Base-by-base conservation (phyloP, 2,888 invertebrate genomes). In the Quadriops clusia region DNA sequence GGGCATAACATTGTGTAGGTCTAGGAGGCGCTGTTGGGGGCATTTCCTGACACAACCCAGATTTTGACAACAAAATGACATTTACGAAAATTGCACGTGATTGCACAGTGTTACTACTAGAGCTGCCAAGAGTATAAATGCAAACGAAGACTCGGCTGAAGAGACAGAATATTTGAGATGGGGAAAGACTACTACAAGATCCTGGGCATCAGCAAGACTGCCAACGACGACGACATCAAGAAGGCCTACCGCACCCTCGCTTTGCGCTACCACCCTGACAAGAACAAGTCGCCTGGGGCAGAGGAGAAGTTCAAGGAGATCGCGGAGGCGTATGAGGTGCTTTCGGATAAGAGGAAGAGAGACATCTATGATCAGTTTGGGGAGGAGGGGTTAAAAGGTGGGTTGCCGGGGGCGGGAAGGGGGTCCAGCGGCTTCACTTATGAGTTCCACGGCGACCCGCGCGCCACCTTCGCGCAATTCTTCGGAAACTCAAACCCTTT, bases 121-220 rank as follows among this genome's bases (percentile, higher is more conserved):
- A n/a, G n/a, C n/a, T n/a, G n/a, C n/a, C n/a, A n/a, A n/a, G n/a
- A n/a, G n/a, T n/a, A n/a, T n/a, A n/a, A n/a, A n/a, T n/a, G n/a
- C n/a, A n/a, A n/a, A n/a, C n/a, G n/a, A n/a, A n/a, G n/a, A 24
- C 11, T 13, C 15, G 18, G 28, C 12, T 21, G 10, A 3, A 9
- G 30, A 11, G 20, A 18, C 2, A 21, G 4, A 6, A 9, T 17
- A 16, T 6, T 23, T 9, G 28, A 27, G 33, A 93, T 95, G 94
- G 93, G 87, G 30, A 95, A 93, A 68, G 93, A 95, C 60, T 97
- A 91, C 58, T 97, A 97, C 61, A 84, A 84, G 64, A 86, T 83
- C 52, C 68, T 97, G 37, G 93, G 90, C 41, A 70, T 97, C 36
- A 49, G 69, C 31, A 84, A 79, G 61, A 76, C 72, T 43, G 90